Base-by-base conservation (phyloP, 2,797 vertebrate species). In the Hypotaenidia philippensis region DNA sequence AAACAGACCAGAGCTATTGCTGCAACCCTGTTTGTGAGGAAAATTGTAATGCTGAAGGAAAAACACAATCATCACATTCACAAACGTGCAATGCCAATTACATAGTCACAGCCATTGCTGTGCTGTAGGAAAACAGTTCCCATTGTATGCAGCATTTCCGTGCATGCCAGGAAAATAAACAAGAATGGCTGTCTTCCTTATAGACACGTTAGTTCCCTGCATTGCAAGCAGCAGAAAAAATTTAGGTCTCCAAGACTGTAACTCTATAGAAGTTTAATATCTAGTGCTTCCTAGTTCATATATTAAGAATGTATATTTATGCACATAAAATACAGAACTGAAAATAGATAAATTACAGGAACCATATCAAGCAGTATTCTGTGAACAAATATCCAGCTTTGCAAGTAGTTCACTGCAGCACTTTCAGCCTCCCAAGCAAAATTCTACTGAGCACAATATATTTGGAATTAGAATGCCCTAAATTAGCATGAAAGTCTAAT, bases 1-100 rank as follows among this genome's bases (percentile, higher is more conserved):
- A 72, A 81, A 25, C 22, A 56, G 50, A 26, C 38, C 49, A 60
- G 61, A 88, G 29, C 66, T 87, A 57, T 21, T 34, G n/a, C 66
- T 61, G 47, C 40, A 87, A 57, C 12, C 1, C 10, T 68, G 75
- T 81, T 56, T 18, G 18, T 52, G 45, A 49, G 27, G 36, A 70
- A 89, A 93, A 66, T 3, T 0, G 1, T 26, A 36, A 15, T 0
- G 0, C 5, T 17, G 7, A 61, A 84, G n/a, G 34, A 68, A 79
- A 82, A 76, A 80, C 18, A 80, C 21, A 75, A 11, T 21, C 17
- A 77, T 29, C 16, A n/a, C 15, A 70, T 74, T 81, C 41, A 78
- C 45, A 68, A 66, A 74, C 0, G 0, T 34, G 32, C 18, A 80
- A 34, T 26, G 63, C 16, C 12, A 66, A 64, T 40, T 40, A 68